Base-by-base conservation (phyloP, 37 sponge, comb jelly and placozoan species). In the Corticium candelabrum region DNA sequence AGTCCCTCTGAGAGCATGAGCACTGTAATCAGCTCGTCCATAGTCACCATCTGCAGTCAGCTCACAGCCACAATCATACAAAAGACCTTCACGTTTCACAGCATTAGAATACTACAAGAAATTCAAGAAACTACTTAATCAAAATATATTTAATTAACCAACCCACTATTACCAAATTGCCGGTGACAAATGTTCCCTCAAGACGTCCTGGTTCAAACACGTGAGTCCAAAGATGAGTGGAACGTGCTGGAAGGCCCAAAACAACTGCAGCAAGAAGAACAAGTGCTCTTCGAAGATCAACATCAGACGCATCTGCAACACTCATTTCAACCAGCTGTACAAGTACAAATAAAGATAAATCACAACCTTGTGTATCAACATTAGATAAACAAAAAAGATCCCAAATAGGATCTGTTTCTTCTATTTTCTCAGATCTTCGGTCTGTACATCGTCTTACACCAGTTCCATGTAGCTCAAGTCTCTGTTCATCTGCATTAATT, bases 41-140 rank as follows among this genome's bases (percentile, higher is more conserved):
- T 71, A 90, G 68, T 84, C 67, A 1, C 95, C 95, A 11, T 94
- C 94, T 27, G 82, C 82, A 34, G 85, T 82, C 43, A 94, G 80
- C 75, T 91, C 92, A 7, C 87, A 84, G 30, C 86, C 86, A 77
- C 88, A 88, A 84, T 91, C 88, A 73, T 83, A 85, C 43, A 79
- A 68, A 2, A 85, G 67, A 69, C 86, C 88, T 2, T 81, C 85
- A 1, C 29, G 72, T 37, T 69, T 76, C 67, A 90, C 87, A 27
- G 85, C 88, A 41, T 41, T 39, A 41, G 80, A 38, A 75, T 89
- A 89, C 86, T 92, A 70, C 1, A 68, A 40, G 2, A 41, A 39
- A 78, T 39, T 31, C 40, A 67, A 30, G n/a, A n/a, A n/a, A 70
- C 35, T 3, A 70, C 5, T 70, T 70, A n/a, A n/a, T n/a, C n/a